phyloP scores from a whole-genome alignment of 2,888 invertebrate genomes.

The Eumerus sabulonum region DNA sequence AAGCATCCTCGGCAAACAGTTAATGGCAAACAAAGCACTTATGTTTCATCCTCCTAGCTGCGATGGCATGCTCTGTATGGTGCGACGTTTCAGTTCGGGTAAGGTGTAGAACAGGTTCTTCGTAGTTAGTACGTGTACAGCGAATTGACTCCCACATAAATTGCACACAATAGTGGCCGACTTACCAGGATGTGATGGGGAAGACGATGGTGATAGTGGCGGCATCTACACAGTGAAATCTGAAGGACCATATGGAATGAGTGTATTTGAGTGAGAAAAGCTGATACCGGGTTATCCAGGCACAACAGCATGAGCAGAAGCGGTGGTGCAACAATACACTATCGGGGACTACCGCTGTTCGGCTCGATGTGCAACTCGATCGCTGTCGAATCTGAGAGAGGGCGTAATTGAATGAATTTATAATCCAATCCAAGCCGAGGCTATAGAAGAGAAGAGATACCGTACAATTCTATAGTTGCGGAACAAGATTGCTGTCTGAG shows the following conservation, averaged over 20 bases:
- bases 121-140: neutral
- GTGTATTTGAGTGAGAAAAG: constrained; percentile 30
- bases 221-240: constrained; percentile 41
- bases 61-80: neutral
- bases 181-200: constrained; percentile 17
- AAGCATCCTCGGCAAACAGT: constrained; percentile 55
- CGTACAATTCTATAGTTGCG: too few species aligned
- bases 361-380: constrained; percentile 28
- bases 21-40: constrained; percentile 55
- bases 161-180: constrained; percentile 56
- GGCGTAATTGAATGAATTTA: constrained; percentile 64
- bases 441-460: too few species aligned
- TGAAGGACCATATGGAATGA: constrained; percentile 33
- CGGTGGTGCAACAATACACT: constrained; percentile 9
- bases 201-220: constrained; percentile 33
- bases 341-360: constrained; percentile 51
- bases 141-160: constrained; percentile 62
- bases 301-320: constrained; percentile 38
- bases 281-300: constrained; percentile 46
- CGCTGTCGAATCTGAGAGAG: constrained; percentile 49
- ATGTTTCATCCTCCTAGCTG: constrained; percentile 21
- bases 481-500: too few species aligned
- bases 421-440: constrained; percentile 26
- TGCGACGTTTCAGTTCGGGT: neutral
- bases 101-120: constrained; percentile 53